These are phyloP conservation scores for Calliopsis andreniformis DNA, from an alignment of 1,140 invertebrate genomes.

Conservation along the genomic window DNA sequence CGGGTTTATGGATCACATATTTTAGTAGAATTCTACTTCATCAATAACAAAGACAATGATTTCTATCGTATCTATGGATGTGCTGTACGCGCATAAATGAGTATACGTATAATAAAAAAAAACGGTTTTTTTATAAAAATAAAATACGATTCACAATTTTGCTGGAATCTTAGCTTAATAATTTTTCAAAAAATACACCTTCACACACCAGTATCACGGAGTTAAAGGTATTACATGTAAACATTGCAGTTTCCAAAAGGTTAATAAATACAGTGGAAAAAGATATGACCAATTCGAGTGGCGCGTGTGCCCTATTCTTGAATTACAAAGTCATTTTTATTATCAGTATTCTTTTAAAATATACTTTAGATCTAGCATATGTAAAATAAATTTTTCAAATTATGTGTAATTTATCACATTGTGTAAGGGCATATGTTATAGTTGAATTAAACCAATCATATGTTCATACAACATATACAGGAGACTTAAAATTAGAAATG, in stretches of 20 bases:
- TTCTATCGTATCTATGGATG: slow-evolving; percentile 7
- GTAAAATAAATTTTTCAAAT: slow-evolving; percentile 31
- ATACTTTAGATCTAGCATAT: slow-evolving; percentile 20
- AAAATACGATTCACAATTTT: slow-evolving; percentile 55
- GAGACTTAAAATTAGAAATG: background rate
- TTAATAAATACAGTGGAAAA: slow-evolving; percentile 19
- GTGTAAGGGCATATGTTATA: background rate
- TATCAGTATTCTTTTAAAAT: slow-evolving; percentile 18
- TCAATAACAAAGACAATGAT: background rate
- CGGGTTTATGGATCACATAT: slow-evolving; percentile 36
- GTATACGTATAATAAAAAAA: slow-evolving; percentile 40
- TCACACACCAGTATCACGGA: slow-evolving; percentile 18
- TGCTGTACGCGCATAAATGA: background rate
- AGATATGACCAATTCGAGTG: slow-evolving; percentile 1
- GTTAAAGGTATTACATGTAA: slow-evolving; percentile 38
- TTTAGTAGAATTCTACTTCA: slow-evolving; percentile 26
- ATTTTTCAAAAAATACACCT: slow-evolving; percentile 37
- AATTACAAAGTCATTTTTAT: background rate
- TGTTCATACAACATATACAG: background rate
- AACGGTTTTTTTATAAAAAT: slow-evolving; percentile 68
- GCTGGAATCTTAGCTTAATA: slow-evolving; percentile 40
- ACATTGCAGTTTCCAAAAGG: slow-evolving; percentile 31
- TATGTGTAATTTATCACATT: slow-evolving; percentile 32
- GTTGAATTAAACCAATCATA: slow-evolving; percentile 15
- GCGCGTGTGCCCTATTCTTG: background rate